Evolutionary conservation across 2,797 vertebrate genomes (phyloP).

Genomic region (Phoeniculus purpureus): DNA sequence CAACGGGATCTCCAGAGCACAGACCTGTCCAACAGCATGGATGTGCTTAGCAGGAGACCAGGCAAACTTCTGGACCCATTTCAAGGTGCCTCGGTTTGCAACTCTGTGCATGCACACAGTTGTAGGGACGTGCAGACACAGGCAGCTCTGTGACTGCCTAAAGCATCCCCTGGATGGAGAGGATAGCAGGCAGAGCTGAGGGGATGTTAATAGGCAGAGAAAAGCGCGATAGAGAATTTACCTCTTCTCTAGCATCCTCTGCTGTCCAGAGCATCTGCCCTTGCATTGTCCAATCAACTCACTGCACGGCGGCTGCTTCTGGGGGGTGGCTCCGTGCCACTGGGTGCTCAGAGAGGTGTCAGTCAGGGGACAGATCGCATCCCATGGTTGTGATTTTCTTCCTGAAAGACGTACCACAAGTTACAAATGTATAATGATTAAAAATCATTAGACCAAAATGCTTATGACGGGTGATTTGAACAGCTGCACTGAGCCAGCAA

Average conservation of each 20-base stretch:
- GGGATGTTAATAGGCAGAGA: background rate
- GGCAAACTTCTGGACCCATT: conserved; percentile 31
- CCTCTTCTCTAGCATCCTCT: conserved; percentile 70
- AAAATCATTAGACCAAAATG: conserved; percentile 4
- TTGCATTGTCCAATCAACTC: background rate
- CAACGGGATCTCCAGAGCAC: background rate
- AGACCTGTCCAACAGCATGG: background rate
- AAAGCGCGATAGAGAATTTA: conserved; percentile 1
- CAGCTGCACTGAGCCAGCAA: conserved; percentile 24
- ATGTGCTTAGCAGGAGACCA: background rate
- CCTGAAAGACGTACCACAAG: conserved; percentile 18
- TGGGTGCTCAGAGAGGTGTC: background rate
- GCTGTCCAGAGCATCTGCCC: conserved; percentile 49
- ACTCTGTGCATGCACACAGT: background rate
- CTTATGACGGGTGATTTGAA: conserved; percentile 11
- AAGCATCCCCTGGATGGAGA: background rate
- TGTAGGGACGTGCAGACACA: background rate
- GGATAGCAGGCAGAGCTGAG: background rate
- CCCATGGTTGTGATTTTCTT: background rate
- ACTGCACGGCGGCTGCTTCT: background rate
- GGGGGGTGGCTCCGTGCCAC: background rate
- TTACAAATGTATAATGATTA: conserved; percentile 9
- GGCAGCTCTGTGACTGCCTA: background rate
- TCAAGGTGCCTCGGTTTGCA: conserved; percentile 6
- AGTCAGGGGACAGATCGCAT: background rate